Evolutionary conservation across 1,140 invertebrate genomes (phyloP).

Genomic region (Probaryconus sp.): DNA sequence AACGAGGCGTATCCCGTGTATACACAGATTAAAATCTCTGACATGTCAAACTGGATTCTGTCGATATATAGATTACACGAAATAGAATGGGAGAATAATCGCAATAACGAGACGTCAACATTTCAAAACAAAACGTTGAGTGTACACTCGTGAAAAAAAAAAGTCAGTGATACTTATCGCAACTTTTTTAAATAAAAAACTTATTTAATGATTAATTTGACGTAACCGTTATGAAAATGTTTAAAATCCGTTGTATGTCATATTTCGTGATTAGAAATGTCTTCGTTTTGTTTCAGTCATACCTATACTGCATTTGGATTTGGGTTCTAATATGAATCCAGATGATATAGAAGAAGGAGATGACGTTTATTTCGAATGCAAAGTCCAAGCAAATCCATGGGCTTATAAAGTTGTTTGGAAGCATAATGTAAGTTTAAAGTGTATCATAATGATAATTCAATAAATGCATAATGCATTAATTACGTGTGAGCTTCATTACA

Average conservation of each 20-base stretch:
- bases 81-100: constrained; percentile 66
- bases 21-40: constrained; percentile 55
- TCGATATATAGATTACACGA: constrained; percentile 69
- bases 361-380: constrained; percentile 94
- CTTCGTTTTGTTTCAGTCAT: constrained; percentile 82
- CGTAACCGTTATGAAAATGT: background rate
- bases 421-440: constrained; percentile 88
- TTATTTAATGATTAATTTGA: too few relatives aligned
- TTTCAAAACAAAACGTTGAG: constrained; percentile 64
- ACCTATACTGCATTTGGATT: constrained; percentile 84
- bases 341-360: constrained; percentile 93
- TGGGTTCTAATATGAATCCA: constrained; percentile 91
- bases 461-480: too few relatives aligned
- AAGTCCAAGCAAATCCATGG: constrained; percentile 89
- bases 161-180: too few relatives aligned
- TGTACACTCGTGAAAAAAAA: constrained; percentile 54
- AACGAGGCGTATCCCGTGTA: constrained; percentile 32
- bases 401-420: constrained; percentile 94
- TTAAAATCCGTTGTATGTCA: too few relatives aligned
- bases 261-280: too few relatives aligned
- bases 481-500: too few relatives aligned
- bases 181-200: too few relatives aligned
- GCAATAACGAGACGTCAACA: constrained; percentile 69
- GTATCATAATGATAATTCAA: too few relatives aligned
- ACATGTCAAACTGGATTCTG: constrained; percentile 54